Base-by-base conservation (phyloP, 1,140 invertebrate species). In the Euwallacea fornicatus region DNA sequence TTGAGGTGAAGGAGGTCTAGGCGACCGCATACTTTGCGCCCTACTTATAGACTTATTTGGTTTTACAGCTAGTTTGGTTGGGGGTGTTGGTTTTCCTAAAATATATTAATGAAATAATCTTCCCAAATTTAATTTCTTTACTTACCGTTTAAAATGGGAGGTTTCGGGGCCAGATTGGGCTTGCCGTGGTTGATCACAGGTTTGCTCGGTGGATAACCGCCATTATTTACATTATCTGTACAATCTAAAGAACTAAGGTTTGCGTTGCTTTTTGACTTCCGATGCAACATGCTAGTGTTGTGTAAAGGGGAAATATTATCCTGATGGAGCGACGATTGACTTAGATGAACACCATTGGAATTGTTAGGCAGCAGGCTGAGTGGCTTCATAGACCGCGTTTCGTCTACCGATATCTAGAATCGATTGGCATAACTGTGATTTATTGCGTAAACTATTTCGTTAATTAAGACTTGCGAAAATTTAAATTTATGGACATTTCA, bases 101-200 rank as follows among this genome's bases (percentile, higher is more conserved):
- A 75, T 47, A 63, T 9, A 33, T 4, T 2, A 33, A 33, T 33
- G 21, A 33, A 33, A 33, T 33, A 33, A 33, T 4, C 21, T 2
- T 4, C 21, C 21, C 21, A 33, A 33, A 33, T 33, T 33, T 33
- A 33, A 33, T 4, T 33, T 33, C 21, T 33, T 60, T 50, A 81
- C 74, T 83, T 81, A 69, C 79, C 81, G 53, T 83, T 83, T 71
- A 81, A 60, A 13, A 77, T 61, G 2, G 85, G 85, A 4, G 85
- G 85, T 76, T 86, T 86, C 0, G 85, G 85, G 21, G 85, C 85
- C 56, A 87, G 72, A 77, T 87, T 83, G 0, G 85, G 85, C 75
- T 87, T 87, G 42, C 85, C 85, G 79, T 85, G 83, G 74, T 78
- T 85, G 42, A 75, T 76, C 66, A 76, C 77, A 72, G 71, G 74